phyloP scores from a whole-genome alignment of 2,888 invertebrate species.

The Cosmopolites sordidus region DNA sequence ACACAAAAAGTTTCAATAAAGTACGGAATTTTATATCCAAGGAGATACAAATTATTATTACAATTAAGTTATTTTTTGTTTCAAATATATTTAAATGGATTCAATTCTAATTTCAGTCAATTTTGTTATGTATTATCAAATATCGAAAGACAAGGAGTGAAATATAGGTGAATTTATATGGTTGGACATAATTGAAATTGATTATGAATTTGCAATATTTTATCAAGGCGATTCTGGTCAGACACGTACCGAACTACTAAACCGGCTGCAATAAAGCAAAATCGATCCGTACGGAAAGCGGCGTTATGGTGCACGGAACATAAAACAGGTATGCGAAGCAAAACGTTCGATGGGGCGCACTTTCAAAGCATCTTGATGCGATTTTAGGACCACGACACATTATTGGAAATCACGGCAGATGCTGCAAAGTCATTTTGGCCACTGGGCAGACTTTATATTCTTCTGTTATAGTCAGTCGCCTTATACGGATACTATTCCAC shows the following conservation, averaged over 20 bases:
- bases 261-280: slow-evolving; percentile 12
- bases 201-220: not conserved
- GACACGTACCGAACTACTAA: not conserved
- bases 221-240: not conserved
- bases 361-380: slow-evolving; percentile 17
- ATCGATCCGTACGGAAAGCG: slow-evolving; percentile 7
- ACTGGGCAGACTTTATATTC: slow-evolving; percentile 7
- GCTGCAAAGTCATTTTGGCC: slow-evolving; percentile 42
- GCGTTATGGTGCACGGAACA: slow-evolving; percentile 14
- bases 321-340: slow-evolving; percentile 21
- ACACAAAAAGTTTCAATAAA: too few relatives aligned
- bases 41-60: too few relatives aligned
- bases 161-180: too few relatives aligned
- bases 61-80: too few relatives aligned
- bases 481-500: too few relatives aligned
- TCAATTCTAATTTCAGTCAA: too few relatives aligned
- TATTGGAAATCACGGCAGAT: slow-evolving; percentile 49
- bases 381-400: slow-evolving; percentile 39
- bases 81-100: too few relatives aligned
- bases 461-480: not conserved
- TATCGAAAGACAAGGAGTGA: too few relatives aligned
- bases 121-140: too few relatives aligned
- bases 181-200: not conserved
- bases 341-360: slow-evolving; percentile 12
- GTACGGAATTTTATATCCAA: too few relatives aligned